Conservation (phyloP, 2,888 invertebrate genomes). For the Parnassius orleans region DNA sequence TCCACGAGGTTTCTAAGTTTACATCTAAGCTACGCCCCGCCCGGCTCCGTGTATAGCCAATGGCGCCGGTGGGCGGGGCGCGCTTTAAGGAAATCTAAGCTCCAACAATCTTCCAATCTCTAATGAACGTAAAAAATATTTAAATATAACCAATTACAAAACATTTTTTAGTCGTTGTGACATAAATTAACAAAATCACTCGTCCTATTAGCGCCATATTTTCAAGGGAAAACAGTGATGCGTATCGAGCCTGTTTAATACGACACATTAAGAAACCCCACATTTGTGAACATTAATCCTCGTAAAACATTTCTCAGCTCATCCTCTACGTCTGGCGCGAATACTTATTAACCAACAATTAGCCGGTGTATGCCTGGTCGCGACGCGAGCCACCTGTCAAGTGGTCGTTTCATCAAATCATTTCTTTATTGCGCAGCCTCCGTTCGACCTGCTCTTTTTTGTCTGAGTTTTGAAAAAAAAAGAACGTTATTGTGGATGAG, state of each 20-base stretch:
- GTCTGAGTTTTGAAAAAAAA: constrained; percentile 65
- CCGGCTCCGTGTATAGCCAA: constrained; percentile 67
- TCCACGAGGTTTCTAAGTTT: constrained; percentile 62
- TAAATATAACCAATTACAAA: constrained; percentile 22
- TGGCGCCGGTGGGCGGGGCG: constrained; percentile 69
- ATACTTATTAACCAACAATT: constrained; percentile 67
- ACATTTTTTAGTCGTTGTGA: constrained; percentile 25
- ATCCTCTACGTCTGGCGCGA: constrained; percentile 56
- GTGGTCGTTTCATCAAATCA: constrained; percentile 77
- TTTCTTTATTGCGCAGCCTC: constrained; percentile 77
- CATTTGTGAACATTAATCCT: constrained; percentile 75
- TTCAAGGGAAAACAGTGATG: constrained; percentile 46
- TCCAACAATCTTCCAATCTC: constrained; percentile 31
- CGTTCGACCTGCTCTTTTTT: constrained; percentile 68
- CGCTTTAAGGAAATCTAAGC: constrained; percentile 62
- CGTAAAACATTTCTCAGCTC: constrained; percentile 70
- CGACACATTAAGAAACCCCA: constrained; percentile 62
- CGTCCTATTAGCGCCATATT: constrained; percentile 39
- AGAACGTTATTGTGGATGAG: constrained; percentile 63
- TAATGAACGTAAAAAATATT: constrained; percentile 30
- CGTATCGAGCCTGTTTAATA: constrained; percentile 60
- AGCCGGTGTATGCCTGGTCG: constrained; percentile 62
- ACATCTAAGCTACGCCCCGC: constrained; percentile 74
- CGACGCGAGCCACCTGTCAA: constrained; percentile 77
- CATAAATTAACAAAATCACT: constrained; percentile 7